Percentiles rank a stretch among this genome's conserved stretches.
Conservation (phyloP, 1,140 invertebrate species). For the Platyura marginata region DNA sequence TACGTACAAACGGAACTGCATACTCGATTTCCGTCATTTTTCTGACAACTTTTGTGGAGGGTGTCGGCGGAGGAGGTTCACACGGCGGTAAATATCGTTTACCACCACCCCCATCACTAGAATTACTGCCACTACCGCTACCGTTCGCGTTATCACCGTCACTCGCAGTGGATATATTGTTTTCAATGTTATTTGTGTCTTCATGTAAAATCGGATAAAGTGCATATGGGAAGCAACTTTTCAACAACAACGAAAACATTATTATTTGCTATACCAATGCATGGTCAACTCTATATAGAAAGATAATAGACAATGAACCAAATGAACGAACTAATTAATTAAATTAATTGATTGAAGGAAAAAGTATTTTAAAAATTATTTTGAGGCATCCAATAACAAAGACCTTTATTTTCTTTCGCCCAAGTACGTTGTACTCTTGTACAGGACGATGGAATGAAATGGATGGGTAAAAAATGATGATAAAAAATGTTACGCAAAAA, state of each 20-base stretch:
- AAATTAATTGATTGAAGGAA: too few relatives aligned
- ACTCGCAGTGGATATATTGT: background rate
- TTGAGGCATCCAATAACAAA: too few relatives aligned
- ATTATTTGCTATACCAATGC: too few relatives aligned
- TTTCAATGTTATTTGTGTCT: background rate
- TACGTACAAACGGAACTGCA: background rate
- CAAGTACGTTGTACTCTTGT: too few relatives aligned
- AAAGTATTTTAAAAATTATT: too few relatives aligned
- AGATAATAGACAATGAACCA: too few relatives aligned
- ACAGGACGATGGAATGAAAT: too few relatives aligned
- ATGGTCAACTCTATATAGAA: too few relatives aligned
- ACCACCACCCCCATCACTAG: background rate
- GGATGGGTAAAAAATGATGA: too few relatives aligned
- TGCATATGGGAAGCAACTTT: slow-evolving; percentile 1
- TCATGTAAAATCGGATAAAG: background rate
- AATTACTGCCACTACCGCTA: background rate
- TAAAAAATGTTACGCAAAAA: too few relatives aligned
- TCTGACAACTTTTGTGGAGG: background rate
- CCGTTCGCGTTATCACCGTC: background rate
- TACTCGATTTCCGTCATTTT: background rate
- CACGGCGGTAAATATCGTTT: background rate
- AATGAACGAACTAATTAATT: too few relatives aligned
- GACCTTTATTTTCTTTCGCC: too few relatives aligned
- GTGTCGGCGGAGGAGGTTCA: background rate
- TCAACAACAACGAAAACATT: background rate